A percentile compares a stretch with the other conserved stretches of the same genome.
These are phyloP conservation scores for Aporophyla lueneburgensis DNA, from an alignment of 2,888 invertebrate genomes.

Conservation along the genomic window DNA sequence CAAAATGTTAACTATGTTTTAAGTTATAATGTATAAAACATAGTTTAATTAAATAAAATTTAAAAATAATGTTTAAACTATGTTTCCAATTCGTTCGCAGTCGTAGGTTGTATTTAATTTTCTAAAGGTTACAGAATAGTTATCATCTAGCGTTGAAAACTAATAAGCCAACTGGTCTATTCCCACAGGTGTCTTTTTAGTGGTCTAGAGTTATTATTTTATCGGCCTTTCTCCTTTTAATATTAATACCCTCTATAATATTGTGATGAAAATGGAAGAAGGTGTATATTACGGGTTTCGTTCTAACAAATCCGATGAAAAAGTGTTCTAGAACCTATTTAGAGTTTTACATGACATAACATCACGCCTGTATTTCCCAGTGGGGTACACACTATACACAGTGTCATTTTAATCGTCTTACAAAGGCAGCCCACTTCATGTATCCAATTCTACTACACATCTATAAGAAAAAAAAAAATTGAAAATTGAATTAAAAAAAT, in stretches of 20 bases:
- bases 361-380: too few species aligned
- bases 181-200: constrained; percentile 9
- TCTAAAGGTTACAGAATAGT: constrained; percentile 1
- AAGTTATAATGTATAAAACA: background rate
- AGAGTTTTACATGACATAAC: background rate
- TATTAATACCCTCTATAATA: too few species aligned
- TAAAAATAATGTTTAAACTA: too few species aligned
- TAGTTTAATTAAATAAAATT: too few species aligned
- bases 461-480: too few species aligned
- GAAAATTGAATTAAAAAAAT: too few species aligned
- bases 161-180: constrained; percentile 14
- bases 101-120: background rate
- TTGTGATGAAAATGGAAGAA: background rate
- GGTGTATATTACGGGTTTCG: background rate
- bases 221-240: background rate
- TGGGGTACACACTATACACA: too few species aligned
- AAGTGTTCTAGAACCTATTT: background rate
- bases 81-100: constrained; percentile 3
- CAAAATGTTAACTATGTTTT: constrained; percentile 12
- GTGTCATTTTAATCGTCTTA: too few species aligned
- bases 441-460: too few species aligned
- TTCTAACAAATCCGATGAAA: background rate
- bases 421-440: too few species aligned
- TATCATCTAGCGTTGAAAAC: constrained; percentile 10
- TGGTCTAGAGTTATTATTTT: background rate